These are phyloP conservation scores for Aramus guarauna DNA, from an alignment of 2,113 vertebrate species.

Conservation along the genomic window DNA sequence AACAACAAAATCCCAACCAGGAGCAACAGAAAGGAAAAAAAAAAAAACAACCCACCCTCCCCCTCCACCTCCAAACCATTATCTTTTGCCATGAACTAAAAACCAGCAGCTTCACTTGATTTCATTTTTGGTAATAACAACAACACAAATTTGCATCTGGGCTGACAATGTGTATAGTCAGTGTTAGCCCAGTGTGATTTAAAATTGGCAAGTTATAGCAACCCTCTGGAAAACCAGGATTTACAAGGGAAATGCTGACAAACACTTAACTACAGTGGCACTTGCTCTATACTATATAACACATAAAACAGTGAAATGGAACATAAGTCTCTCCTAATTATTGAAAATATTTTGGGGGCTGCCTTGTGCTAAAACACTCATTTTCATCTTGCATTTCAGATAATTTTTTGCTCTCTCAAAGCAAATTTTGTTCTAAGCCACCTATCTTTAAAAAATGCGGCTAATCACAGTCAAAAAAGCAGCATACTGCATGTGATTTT, in stretches of 20 bases:
- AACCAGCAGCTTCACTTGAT: constrained; percentile 57
- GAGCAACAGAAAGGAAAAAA: neutral
- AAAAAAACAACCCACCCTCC: too few relatives aligned
- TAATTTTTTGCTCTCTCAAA: neutral
- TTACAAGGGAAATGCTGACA: constrained; percentile 58
- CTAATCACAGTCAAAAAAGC: neutral
- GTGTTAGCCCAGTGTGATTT: constrained; percentile 49
- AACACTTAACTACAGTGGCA: constrained; percentile 32
- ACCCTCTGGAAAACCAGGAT: constrained; percentile 42
- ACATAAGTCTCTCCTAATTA: constrained; percentile 40
- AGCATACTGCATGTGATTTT: neutral
- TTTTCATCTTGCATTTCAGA: neutral
- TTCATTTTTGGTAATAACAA: constrained; percentile 67
- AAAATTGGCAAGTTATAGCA: constrained; percentile 44
- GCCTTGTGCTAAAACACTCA: neutral
- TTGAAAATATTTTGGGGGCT: constrained; percentile 50
- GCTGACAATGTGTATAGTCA: constrained; percentile 11
- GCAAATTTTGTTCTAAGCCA: constrained; percentile 1
- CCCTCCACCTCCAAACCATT: neutral
- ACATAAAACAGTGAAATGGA: constrained; percentile 32
- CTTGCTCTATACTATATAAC: constrained; percentile 17
- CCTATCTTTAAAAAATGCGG: neutral
- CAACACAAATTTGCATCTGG: constrained; percentile 62
- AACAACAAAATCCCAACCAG: neutral
- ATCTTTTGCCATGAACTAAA: constrained; percentile 20